These are phyloP conservation scores for Aythya baeri DNA, from an alignment of 2,113 vertebrate genomes.

Conservation along the genomic window DNA sequence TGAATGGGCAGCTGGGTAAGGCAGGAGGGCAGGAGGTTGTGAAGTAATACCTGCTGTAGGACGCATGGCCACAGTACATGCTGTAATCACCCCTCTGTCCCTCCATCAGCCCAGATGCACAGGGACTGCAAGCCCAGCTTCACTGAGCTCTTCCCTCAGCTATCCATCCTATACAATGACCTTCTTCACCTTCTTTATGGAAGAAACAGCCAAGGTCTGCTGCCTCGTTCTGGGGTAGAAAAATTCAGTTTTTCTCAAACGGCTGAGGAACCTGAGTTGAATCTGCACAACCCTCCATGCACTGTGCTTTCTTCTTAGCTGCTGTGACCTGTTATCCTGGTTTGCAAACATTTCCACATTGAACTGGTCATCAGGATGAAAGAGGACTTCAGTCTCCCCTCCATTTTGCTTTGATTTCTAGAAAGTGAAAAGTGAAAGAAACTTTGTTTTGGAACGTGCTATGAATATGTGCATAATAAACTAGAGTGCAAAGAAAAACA, in stretches of 20 bases:
- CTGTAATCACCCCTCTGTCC: background rate
- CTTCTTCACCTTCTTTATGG: background rate
- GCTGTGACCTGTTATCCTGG: background rate
- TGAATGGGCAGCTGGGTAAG: background rate
- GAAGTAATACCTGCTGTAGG: background rate
- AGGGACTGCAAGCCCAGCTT: background rate
- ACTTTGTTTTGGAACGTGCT: background rate
- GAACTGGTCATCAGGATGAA: background rate
- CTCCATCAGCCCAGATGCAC: background rate
- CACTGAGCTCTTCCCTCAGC: background rate
- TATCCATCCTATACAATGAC: accelerated
- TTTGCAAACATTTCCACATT: background rate
- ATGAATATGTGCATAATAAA: background rate
- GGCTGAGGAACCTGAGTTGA: background rate
- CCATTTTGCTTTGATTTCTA: background rate
- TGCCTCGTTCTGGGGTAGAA: background rate
- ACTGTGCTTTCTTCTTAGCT: background rate
- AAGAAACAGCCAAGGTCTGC: background rate
- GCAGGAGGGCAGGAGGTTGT: accelerated
- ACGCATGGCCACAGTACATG: background rate
- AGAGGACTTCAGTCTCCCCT: background rate
- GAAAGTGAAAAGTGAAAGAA: background rate
- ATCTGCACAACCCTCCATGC: accelerated
- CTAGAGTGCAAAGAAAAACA: background rate
- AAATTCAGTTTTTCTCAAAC: background rate